phyloP scores from a whole-genome alignment of 2,888 invertebrate genomes.

The Terebella lapidaria region DNA sequence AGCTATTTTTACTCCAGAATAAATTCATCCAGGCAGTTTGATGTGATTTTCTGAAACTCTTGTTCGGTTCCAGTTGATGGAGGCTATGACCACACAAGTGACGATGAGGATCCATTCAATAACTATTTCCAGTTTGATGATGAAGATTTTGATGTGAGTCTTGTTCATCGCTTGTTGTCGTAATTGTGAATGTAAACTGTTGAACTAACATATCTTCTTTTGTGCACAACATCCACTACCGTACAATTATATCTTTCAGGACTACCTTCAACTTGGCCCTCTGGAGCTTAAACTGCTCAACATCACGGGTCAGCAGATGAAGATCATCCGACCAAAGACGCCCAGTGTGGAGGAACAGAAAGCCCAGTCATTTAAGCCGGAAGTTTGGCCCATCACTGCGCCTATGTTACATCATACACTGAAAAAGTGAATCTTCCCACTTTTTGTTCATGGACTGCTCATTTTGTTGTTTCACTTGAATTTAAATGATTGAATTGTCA shows the following conservation, averaged over 20 bases:
- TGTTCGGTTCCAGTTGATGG: constrained; percentile 17
- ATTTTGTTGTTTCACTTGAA: too few species aligned
- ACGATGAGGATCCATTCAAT: constrained; percentile 30
- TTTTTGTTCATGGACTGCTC: too few species aligned
- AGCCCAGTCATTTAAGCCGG: background rate
- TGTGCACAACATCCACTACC: too few species aligned
- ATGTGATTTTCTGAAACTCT: too few species aligned
- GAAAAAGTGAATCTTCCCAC: too few species aligned
- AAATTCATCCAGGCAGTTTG: too few species aligned
- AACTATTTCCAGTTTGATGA: constrained; percentile 41
- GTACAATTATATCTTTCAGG: background rate
- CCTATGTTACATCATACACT: background rate
- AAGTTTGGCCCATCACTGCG: background rate
- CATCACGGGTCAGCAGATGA: background rate
- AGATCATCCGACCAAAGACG: background rate
- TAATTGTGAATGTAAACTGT: too few species aligned
- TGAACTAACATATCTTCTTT: too few species aligned
- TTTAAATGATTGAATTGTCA: too few species aligned
- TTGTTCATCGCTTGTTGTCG: background rate
- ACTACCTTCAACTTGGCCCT: background rate
- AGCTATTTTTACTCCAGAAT: too few species aligned
- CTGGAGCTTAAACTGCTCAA: background rate
- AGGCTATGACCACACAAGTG: constrained; percentile 9
- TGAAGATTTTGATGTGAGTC: constrained; percentile 42
- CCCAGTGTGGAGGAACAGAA: background rate